Evolutionary conservation across 2,113 vertebrate species (phyloP).

Genomic region (Halcyon senegalensis): DNA sequence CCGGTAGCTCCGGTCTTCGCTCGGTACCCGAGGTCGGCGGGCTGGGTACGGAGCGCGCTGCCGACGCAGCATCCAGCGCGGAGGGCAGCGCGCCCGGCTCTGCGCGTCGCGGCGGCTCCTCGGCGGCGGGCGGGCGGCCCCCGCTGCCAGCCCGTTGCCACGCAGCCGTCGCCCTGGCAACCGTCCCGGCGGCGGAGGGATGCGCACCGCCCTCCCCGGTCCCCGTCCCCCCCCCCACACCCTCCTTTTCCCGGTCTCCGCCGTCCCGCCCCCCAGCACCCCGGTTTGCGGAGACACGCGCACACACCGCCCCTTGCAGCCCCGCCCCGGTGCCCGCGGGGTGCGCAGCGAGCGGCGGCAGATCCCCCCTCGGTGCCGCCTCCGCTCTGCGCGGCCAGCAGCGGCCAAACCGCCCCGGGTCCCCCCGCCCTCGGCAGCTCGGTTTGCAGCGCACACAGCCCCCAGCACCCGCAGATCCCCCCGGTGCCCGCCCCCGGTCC

Average conservation of each 20-base stretch:
- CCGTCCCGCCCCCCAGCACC: neutral
- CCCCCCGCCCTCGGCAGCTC: neutral
- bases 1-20: no score
- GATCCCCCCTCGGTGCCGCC: neutral
- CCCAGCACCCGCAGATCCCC: no score
- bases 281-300: neutral
- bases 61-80: conserved; percentile 93
- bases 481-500: no score
- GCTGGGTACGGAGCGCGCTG: neutral
- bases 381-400: no score
- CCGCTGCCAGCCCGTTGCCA: conserved; percentile 97
- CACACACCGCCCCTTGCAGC: no score
- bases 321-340: neutral
- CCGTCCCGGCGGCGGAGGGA: conserved; percentile 80
- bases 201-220: neutral
- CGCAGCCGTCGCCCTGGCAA: conserved; percentile 98
- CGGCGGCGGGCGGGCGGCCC: conserved; percentile 68
- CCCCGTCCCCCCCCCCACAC: no score
- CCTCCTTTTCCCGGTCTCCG: neutral
- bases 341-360: neutral
- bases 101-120: neutral
- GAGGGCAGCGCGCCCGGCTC: conserved; percentile 66
- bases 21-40: no score
- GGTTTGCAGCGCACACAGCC: neutral
- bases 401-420: no score